Evolutionary conservation across 1,140 invertebrate species (phyloP).

Genomic region (Aethina tumida): DNA sequence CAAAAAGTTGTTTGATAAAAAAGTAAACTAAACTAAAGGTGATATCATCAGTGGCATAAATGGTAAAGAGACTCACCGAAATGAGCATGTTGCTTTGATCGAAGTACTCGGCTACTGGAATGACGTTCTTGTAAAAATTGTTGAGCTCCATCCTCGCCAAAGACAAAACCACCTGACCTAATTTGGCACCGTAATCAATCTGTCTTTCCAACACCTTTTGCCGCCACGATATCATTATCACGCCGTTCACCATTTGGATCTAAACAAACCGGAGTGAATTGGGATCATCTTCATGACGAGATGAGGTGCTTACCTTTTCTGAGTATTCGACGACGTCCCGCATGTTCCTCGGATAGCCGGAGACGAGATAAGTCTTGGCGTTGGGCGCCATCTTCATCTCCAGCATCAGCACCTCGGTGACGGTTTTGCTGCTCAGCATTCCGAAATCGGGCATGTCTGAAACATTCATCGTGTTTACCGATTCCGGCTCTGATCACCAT

Average conservation of each 20-base stretch:
- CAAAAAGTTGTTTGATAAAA: too few relatives aligned
- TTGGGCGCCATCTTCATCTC: constrained; percentile 87
- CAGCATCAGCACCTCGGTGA: constrained; percentile 80
- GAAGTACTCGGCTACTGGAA: constrained; percentile 82
- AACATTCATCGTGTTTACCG: too few relatives aligned
- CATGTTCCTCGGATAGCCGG: constrained; percentile 91
- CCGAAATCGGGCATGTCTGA: constrained; percentile 78
- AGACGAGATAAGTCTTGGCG: constrained; percentile 87
- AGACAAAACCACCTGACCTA: constrained; percentile 76
- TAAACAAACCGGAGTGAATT: constrained; percentile 35
- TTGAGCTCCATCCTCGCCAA: constrained; percentile 76
- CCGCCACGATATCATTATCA: constrained; percentile 75
- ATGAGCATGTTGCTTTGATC: constrained; percentile 75
- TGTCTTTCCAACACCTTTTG: constrained; percentile 74
- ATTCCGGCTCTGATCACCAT: too few relatives aligned
- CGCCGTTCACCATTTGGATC: constrained; percentile 80
- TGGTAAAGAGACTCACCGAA: constrained; percentile 60
- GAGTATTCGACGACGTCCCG: constrained; percentile 82
- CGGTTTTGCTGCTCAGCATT: constrained; percentile 71
- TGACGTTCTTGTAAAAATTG: constrained; percentile 81
- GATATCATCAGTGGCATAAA: too few relatives aligned
- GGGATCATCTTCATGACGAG: not conserved
- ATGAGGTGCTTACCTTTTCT: constrained; percentile 58
- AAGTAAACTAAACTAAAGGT: too few relatives aligned
- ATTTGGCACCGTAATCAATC: constrained; percentile 80